Evolutionary conservation across 2,888 invertebrate genomes (phyloP), one percentile per base, ranked within the genome.

Genomic region (Lymantria monacha): DNA sequence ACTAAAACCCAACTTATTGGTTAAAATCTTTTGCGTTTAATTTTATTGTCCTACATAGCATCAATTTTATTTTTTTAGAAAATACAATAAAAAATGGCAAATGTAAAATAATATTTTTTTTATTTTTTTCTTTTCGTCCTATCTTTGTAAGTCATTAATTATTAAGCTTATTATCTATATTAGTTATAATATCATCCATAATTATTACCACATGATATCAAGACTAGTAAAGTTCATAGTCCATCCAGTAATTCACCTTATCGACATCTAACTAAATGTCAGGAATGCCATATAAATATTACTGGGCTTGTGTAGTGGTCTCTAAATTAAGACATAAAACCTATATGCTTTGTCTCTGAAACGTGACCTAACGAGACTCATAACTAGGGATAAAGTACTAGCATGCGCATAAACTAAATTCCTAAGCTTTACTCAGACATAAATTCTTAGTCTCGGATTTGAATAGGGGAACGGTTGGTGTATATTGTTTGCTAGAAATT

Each of bases 311-410:
- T 51, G 36, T 53, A 63, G 58, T 75, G 70, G 46, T 74, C 74
- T 72, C 74, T 84, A 79, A 83, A 86, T 85, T 85, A 82, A 85
- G 85, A 83, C 85, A 83, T 85, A 83, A 81, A 79, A 69, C 76
- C 65, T 75, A 74, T 80, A 83, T 81, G 83, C 81, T 79, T 83
- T 81, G 84, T 81, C 73, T 75, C 63, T 63, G 66, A 79, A 84
- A 82, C 85, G 84, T 85, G 85, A 85, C 82, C 79, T 66, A 73
- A 67, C 71, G 53, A 61, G 64, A 71, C 68, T 71, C 74, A 78
- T 79, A 77, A 82, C 81, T 76, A 72, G 68, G 67, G 69, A 65
- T 47, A 49, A 48, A 45, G 77, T 77, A 74, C 77, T 66, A 48
- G 59, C 69, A 57, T 9, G 59, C 57, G 46, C 72, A 67, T 37